Base-by-base conservation (phyloP, 2,888 invertebrate genomes). In the Latrodectus elegans region DNA sequence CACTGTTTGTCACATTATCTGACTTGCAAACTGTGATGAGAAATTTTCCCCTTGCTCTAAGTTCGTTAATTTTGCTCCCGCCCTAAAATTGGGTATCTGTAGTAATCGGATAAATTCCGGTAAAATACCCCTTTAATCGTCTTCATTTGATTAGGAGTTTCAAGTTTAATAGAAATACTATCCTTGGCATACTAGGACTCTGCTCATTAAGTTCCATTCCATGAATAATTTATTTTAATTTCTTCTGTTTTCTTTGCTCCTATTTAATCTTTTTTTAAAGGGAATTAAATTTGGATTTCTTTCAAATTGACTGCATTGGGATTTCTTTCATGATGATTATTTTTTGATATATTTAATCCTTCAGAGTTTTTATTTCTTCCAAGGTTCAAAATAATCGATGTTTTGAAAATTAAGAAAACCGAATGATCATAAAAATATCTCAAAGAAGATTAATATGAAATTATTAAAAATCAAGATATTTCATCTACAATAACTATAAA, bases 61-160 rank as follows among this genome's bases (percentile, higher is more conserved):
- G 55, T 82, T 68, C 82, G 82, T 82, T 82, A 82, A 82, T 82
- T 75, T 75, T 60, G 68, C 49, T 22, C 60, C 60, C 68, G 38
- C 75, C 51, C 74, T 60, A 81, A 75, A 82, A 74, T 82, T 53
- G 70, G 67, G 67, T 67, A 67, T 73, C 60, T 38, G 14, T 17
- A 51, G 73, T 84, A 84, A 84, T 84, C 72, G 84, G 77, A 84
- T 84, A 65, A 71, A 73, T 78, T 71, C 73, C 55, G 65, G 72
- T 77, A 84, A 84, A 84, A 84, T 84, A 73, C 65, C 38, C 55
- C 26, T 72, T 78, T 78, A 84, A 84, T 77, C 65, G 84, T 14
- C 84, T 55, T 84, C 77, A 84, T 84, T 84, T 77, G 84, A 84
- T 77, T 84, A 72, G 55, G 17, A 78, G 53, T n/a, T 17, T 64